phyloP scores from a whole-genome alignment of 2,797 vertebrate species.

The Sebastes matsubarae region DNA sequence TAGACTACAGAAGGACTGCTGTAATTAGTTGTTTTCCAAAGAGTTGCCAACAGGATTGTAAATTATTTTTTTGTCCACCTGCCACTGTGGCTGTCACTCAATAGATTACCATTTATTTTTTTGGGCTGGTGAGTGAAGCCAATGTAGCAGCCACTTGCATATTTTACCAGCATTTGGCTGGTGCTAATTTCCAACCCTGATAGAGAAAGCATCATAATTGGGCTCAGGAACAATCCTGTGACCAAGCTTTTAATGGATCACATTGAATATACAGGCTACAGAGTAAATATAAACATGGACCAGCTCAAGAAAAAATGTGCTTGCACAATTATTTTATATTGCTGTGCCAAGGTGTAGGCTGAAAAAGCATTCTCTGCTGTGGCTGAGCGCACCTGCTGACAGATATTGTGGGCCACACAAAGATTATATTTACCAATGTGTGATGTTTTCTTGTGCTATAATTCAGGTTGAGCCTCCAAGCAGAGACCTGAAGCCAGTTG shows the following conservation, averaged over 20 bases:
- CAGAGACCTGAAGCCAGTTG: not conserved
- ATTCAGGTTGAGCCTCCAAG: not conserved
- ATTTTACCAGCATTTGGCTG: no score
- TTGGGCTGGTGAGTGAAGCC: no score
- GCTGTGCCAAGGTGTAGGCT: conserved; percentile 38
- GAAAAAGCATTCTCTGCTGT: conserved; percentile 8
- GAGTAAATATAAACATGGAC: conserved; percentile 28
- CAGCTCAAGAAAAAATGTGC: conserved; percentile 14
- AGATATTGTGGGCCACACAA: conserved; percentile 12
- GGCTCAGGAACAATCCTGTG: not conserved
- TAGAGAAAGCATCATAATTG: not conserved
- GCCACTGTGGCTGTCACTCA: no score
- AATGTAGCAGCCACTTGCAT: not conserved
- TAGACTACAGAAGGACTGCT: not conserved
- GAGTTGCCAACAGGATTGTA: not conserved
- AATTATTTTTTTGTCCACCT: no score
- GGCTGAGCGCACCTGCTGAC: conserved; percentile 8
- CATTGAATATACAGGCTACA: conserved; percentile 2
- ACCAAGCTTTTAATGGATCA: conserved; percentile 12
- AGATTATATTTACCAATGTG: conserved; percentile 26
- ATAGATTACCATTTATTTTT: no score
- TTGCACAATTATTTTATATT: conserved; percentile 26
- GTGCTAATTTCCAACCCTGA: no score
- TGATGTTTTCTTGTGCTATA: conserved; percentile 22
- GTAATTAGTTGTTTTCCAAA: conserved; percentile 27